Base-by-base conservation (phyloP, 1,140 invertebrate species). In the Drosophila willistoni region DNA sequence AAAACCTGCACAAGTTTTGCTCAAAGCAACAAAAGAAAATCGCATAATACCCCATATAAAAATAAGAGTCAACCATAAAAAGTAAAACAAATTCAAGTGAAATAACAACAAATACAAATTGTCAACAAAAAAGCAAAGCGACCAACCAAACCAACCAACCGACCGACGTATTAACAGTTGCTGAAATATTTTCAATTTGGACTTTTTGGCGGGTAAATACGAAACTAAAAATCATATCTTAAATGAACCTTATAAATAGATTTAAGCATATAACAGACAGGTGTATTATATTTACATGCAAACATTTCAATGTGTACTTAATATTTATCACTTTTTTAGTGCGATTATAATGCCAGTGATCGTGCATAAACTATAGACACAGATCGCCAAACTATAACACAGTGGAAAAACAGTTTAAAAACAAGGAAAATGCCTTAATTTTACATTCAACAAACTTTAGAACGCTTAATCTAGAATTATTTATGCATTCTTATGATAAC, bases 21-120 rank as follows among this genome's bases (percentile, higher is more conserved):
- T 84, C 70, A 84, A 84, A 80, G 67, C 56, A 79, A 81, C 57
- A 81, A 79, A 62, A 68, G 63, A 51, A 70, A 68, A 77, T 55
- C 51, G n/a, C 47, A 63, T 77, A 70, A 74, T 51, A 80, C 55
- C 34, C 47, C 51, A 25, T 64, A 80, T 73, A 59, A 73, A 73
- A 73, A 36, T 36, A 80, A 64, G 71, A 78, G 78, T 85, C 78
- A 47, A 47, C 44, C 44, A 47, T 44, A 71, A 65, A 81, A 60
- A 61, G 55, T 55, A 77, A 59, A 75, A 57, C 67, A 71, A 75
- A 77, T 72, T 62, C 62, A 63, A 77, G 75, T 68, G 44, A 77
- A 76, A 73, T 67, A 73, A 36, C 54, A 55, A 61, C 29, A 64
- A 69, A 39, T 67, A 79, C 56, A 54, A 72, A 51, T 41, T 61